Conservation (phyloP, 2,888 invertebrate genomes). For the Lasioglossum villosulum region DNA sequence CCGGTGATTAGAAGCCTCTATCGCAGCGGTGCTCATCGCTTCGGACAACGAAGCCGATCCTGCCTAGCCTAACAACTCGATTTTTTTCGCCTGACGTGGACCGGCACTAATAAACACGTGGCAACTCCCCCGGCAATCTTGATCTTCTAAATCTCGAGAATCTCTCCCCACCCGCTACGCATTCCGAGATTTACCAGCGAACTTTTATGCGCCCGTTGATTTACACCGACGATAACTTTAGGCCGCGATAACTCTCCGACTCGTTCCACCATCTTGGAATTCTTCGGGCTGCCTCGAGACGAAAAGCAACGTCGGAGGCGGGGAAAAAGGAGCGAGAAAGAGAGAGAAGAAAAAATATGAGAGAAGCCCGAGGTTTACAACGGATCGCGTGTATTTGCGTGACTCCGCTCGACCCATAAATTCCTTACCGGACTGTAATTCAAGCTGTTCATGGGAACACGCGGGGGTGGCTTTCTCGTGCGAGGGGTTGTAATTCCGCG, state of each 20-base stretch:
- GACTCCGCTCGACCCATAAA: slow-evolving; percentile 40
- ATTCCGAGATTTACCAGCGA: slow-evolving; percentile 46
- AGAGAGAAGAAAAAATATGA: not conserved
- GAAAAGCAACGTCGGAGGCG: not conserved
- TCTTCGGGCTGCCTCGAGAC: slow-evolving; percentile 8
- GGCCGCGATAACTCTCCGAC: slow-evolving; percentile 10
- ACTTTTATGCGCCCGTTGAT: slow-evolving; percentile 48
- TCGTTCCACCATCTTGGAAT: not conserved
- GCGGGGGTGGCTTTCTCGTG: slow-evolving; percentile 5
- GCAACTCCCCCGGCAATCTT: not conserved
- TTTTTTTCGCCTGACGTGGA: not conserved
- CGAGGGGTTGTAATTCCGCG: slow-evolving; percentile 24
- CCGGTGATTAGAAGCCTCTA: slow-evolving; percentile 1
- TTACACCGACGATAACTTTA: slow-evolving; percentile 50
- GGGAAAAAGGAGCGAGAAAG: not conserved
- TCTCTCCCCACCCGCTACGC: not conserved
- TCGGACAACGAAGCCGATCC: not conserved
- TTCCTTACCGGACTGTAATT: slow-evolving; percentile 41
- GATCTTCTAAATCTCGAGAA: slow-evolving; percentile 17
- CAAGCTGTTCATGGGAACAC: slow-evolving; percentile 25
- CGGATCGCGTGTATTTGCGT: slow-evolving; percentile 40
- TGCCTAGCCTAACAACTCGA: not conserved
- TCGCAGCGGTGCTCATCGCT: not conserved
- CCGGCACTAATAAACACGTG: not conserved
- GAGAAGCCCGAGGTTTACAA: not conserved